Percentiles rank a stretch among this genome's conserved stretches.
Conservation (phyloP, 1,140 invertebrate species). For the Zaprionus kolodkinae region DNA sequence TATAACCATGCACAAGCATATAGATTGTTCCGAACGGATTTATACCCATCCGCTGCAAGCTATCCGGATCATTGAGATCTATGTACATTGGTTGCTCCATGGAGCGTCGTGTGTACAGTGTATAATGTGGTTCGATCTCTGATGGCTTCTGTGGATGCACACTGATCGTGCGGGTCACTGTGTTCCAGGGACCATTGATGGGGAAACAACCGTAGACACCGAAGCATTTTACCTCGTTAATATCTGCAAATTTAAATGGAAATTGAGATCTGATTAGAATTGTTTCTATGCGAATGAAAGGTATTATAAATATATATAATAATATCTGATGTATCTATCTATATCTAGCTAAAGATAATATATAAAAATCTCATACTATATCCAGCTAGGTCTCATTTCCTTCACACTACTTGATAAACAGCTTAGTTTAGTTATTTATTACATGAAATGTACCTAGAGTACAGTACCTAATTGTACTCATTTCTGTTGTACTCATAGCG, state of each 20-base stretch:
- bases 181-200: constrained; percentile 91
- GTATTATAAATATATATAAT: no score
- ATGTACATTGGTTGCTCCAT: constrained; percentile 86
- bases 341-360: no score
- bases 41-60: constrained; percentile 86
- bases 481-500: no score
- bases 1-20: constrained; percentile 93
- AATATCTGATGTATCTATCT: no score
- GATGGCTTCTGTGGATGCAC: constrained; percentile 89
- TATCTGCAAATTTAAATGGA: constrained; percentile 66
- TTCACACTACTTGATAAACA: no score
- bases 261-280: no score
- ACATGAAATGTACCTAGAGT: no score
- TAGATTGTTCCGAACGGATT: constrained; percentile 88
- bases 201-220: constrained; percentile 93
- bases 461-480: no score
- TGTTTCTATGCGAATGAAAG: no score
- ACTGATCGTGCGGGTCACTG: constrained; percentile 90
- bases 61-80: constrained; percentile 87
- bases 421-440: no score
- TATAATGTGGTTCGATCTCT: constrained; percentile 86
- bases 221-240: constrained; percentile 87
- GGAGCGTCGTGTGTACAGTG: constrained; percentile 85
- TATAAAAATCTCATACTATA: no score
- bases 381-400: no score